These are phyloP conservation scores for Scyliorhinus canicula DNA, from an alignment of 2,797 vertebrate genomes.

Conservation along the genomic window DNA sequence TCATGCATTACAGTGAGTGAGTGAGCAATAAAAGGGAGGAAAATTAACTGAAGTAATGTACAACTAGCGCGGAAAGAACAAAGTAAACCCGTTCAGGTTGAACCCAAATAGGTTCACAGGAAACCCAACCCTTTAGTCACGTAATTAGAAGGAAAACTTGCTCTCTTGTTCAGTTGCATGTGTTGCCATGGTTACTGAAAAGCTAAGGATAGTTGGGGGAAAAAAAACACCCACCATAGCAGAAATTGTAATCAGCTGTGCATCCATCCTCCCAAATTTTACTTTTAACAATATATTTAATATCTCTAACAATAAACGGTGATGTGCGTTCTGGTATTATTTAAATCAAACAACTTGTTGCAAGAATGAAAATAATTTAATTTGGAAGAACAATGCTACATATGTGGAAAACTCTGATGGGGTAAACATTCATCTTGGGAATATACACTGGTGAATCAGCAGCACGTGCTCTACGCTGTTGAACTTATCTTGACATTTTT, in stretches of 20 bases:
- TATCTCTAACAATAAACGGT: background rate
- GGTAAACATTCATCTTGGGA: background rate
- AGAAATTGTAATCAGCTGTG: background rate
- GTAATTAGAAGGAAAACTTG: background rate
- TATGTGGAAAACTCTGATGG: background rate
- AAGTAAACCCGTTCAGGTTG: background rate
- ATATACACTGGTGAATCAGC: background rate
- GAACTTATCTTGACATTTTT: too few relatives aligned
- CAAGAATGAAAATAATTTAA: background rate
- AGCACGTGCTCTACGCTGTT: too few relatives aligned
- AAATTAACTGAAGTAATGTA: background rate
- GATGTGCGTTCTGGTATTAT: background rate
- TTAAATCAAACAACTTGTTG: background rate
- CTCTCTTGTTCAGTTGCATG: background rate
- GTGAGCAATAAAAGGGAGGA: background rate
- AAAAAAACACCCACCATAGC: background rate
- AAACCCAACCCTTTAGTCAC: background rate
- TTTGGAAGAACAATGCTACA: too few relatives aligned
- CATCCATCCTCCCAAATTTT: background rate
- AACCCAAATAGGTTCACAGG: background rate
- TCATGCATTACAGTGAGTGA: background rate
- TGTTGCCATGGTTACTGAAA: constrained; percentile 13
- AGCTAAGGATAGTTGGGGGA: background rate
- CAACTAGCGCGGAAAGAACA: background rate
- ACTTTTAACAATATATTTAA: background rate